A percentile compares a stretch with the other conserved stretches of the same genome.
Evolutionary conservation across 2,113 vertebrate genomes (phyloP).

Genomic region (Heterocephalus glaber): DNA sequence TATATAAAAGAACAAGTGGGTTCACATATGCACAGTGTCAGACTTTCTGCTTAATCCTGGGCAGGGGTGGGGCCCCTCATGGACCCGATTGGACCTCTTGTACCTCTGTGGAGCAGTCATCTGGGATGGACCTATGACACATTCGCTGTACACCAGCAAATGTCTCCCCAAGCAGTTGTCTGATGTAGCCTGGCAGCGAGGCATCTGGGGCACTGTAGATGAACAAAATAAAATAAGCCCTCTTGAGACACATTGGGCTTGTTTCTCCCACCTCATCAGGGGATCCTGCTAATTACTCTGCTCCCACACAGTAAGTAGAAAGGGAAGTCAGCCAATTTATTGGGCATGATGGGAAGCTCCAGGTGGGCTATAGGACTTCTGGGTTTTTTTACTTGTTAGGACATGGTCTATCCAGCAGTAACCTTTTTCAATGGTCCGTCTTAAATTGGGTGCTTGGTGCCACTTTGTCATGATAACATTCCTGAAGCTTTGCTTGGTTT

Average conservation of each 20-base stretch:
- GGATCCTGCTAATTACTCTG: not conserved
- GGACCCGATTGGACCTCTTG: not conserved
- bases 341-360: not conserved
- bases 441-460: not conserved
- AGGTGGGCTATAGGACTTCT: not conserved
- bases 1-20: not conserved
- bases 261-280: not conserved
- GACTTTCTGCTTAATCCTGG: not conserved
- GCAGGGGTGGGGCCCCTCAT: not conserved
- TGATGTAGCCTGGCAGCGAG: not conserved
- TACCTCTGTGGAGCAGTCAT: not conserved
- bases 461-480: not conserved
- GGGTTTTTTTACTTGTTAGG: not conserved
- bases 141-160: not conserved
- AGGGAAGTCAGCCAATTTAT: not conserved
- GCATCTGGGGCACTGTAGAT: not conserved
- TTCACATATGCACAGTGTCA: not conserved
- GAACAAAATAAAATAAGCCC: not conserved
- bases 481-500: not conserved
- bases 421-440: not conserved
- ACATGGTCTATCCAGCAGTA: not conserved
- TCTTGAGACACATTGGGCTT: not conserved
- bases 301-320: no score
- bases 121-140: not conserved
- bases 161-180: not conserved